A percentile compares a stretch with the other conserved stretches of the same genome.
These are phyloP conservation scores for Eleutherodactylus coqui DNA, from an alignment of 2,797 vertebrate genomes.

Conservation along the genomic window DNA sequence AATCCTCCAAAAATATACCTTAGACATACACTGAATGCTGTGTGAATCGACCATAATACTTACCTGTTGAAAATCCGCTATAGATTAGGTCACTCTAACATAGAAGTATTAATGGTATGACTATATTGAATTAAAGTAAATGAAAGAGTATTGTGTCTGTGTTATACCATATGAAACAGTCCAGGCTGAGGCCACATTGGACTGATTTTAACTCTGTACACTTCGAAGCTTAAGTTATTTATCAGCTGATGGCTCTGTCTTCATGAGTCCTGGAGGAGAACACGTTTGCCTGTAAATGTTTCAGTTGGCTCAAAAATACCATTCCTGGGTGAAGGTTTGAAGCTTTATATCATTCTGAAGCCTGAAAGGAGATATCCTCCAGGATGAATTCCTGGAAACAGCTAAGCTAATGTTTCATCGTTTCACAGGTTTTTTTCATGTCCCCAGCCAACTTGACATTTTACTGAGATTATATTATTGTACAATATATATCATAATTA, in stretches of 20 bases:
- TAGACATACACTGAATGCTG: no score
- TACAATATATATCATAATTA: neutral
- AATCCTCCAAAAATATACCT: no score
- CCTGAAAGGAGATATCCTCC: conserved; percentile 57
- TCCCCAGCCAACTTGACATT: conserved; percentile 42
- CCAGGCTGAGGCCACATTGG: conserved; percentile 61
- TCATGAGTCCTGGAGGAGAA: conserved; percentile 56
- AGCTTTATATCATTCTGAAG: conserved; percentile 56
- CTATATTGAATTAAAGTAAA: conserved; percentile 47
- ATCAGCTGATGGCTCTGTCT: conserved; percentile 49
- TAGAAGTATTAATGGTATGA: neutral
- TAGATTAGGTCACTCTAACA: neutral
- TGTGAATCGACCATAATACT: no score
- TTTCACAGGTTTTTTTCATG: conserved; percentile 30
- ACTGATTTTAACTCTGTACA: conserved; percentile 65
- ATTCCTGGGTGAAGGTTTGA: conserved; percentile 60
- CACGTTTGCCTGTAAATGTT: conserved; percentile 55
- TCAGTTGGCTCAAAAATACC: conserved; percentile 50
- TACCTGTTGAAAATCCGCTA: neutral
- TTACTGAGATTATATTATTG: conserved; percentile 16
- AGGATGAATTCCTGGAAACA: conserved; percentile 46
- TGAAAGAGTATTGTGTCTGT: conserved; percentile 61
- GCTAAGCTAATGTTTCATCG: conserved; percentile 35
- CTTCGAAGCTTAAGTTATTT: conserved; percentile 56
- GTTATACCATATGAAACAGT: conserved; percentile 38